These are phyloP conservation scores for Heterodera schachtii DNA, from an alignment of 1,140 invertebrate species.

Conservation along the genomic window DNA sequence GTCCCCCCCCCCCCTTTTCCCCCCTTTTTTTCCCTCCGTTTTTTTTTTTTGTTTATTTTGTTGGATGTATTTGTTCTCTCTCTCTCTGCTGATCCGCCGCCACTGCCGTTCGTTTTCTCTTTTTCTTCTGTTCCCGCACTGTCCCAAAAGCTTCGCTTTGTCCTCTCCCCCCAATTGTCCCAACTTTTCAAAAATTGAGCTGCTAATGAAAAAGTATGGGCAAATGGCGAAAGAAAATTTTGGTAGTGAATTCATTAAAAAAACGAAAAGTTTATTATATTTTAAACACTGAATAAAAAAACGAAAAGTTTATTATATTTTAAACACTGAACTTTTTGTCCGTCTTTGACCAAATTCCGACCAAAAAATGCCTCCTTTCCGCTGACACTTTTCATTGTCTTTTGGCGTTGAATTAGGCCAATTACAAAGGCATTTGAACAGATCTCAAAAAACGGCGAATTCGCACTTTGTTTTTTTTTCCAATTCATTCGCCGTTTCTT, in stretches of 20 bases:
- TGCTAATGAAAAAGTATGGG: not conserved
- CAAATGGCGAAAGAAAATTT: not conserved
- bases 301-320: not conserved
- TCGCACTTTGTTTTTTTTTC: not conserved
- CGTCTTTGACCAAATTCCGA: not conserved
- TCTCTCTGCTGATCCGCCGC: not conserved
- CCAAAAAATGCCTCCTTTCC: not conserved
- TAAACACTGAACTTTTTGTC: too few species aligned
- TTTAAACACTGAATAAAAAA: not conserved
- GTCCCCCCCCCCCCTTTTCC: too few species aligned
- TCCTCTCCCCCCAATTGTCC: not conserved
- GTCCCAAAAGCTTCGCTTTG: not conserved
- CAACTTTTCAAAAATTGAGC: not conserved
- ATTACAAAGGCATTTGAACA: not conserved
- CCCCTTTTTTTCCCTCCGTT: not conserved
- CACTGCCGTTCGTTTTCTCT: not conserved
- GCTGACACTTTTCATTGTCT: not conserved
- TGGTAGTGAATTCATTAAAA: not conserved
- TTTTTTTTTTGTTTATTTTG: not conserved
- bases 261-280: not conserved
- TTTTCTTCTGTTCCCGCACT: conserved; percentile 3
- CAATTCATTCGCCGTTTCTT: too few species aligned
- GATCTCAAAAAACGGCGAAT: not conserved
- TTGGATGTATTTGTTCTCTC: conserved; percentile 1
- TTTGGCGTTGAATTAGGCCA: not conserved